Conservation (phyloP, 1,140 invertebrate species). For the Temnothorax nylanderi region DNA sequence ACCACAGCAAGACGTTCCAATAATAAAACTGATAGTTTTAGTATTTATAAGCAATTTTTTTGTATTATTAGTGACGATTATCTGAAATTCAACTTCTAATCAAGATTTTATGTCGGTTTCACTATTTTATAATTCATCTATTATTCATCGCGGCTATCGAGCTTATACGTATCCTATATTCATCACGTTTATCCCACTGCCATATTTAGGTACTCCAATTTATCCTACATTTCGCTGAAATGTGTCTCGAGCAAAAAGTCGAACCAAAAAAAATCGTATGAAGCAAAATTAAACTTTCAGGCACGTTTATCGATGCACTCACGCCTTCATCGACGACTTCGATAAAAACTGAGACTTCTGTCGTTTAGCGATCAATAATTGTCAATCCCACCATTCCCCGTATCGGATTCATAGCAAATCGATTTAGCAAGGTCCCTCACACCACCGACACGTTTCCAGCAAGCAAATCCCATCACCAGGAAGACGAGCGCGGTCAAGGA, state of each 20-base stretch:
- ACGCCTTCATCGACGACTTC: neutral
- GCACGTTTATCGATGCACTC: neutral
- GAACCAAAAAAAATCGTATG: neutral
- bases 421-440: constrained; percentile 62
- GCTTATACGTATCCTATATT: neutral
- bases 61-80: neutral
- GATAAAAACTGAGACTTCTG: neutral
- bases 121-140: neutral
- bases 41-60: neutral
- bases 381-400: neutral
- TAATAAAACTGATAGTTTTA: neutral
- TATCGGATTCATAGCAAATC: constrained; percentile 50
- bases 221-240: neutral
- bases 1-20: neutral
- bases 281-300: constrained; percentile 1
- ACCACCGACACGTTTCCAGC: constrained; percentile 58
- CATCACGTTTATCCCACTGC: neutral
- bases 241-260: neutral
- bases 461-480: constrained; percentile 67
- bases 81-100: neutral
- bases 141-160: neutral
- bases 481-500: constrained; percentile 67
- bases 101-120: neutral
- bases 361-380: constrained; percentile 12
- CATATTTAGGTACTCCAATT: constrained; percentile 5